phyloP scores from a whole-genome alignment of 2,888 invertebrate species.

The Drosophila testacea region DNA sequence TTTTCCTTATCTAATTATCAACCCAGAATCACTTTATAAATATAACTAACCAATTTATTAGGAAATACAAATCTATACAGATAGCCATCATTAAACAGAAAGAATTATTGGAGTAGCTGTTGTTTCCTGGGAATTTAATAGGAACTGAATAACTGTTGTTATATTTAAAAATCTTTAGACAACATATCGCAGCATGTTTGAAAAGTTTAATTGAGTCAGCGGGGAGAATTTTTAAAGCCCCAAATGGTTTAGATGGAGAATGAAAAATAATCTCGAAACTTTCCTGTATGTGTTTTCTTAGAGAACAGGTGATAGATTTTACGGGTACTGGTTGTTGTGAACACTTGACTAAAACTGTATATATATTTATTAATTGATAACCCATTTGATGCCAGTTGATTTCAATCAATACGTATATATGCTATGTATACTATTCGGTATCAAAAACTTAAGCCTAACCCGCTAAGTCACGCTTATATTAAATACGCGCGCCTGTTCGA shows the following conservation, averaged over 20 bases:
- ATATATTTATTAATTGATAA: slow-evolving; percentile 29
- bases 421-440: neutral
- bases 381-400: slow-evolving; percentile 13
- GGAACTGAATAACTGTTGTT: slow-evolving; percentile 9
- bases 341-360: slow-evolving; percentile 33
- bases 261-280: neutral
- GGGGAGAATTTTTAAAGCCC: neutral
- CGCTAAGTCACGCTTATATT: slow-evolving; percentile 50
- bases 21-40: neutral
- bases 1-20: neutral
- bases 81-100: neutral
- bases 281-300: neutral
- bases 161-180: slow-evolving; percentile 10
- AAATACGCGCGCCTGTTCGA: slow-evolving; percentile 48
- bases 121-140: neutral
- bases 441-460: slow-evolving; percentile 13
- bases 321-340: slow-evolving; percentile 26
- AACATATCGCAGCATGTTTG: slow-evolving; percentile 28
- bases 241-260: neutral
- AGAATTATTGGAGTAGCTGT: neutral
- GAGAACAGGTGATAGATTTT: slow-evolving; percentile 10
- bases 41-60: neutral
- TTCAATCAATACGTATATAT: slow-evolving; percentile 8
- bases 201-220: slow-evolving; percentile 18
- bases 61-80: neutral